These are phyloP conservation scores for Metaphire vulgaris DNA, from an alignment of 1,140 invertebrate genomes.

Conservation along the genomic window DNA sequence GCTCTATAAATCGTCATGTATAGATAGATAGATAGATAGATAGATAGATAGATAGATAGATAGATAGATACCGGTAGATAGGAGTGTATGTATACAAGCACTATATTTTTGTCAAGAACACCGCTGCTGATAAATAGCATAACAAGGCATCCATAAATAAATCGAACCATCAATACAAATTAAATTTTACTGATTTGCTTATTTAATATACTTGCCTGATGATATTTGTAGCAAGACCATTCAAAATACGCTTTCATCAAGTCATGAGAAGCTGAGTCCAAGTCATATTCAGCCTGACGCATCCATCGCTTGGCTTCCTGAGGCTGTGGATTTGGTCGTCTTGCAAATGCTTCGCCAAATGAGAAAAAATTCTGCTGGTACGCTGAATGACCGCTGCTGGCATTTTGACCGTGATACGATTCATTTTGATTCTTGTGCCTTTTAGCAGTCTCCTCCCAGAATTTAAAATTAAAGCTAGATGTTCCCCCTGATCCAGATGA, in stretches of 20 bases:
- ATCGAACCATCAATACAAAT: too few species aligned
- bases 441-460: neutral
- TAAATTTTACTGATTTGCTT: too few species aligned
- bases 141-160: too few species aligned
- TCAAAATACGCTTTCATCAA: constrained; percentile 17
- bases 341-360: neutral
- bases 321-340: constrained; percentile 18
- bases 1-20: too few species aligned
- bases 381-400: too few species aligned
- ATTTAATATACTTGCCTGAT: constrained; percentile 18
- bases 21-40: too few species aligned
- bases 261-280: constrained; percentile 27
- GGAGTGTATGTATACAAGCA: too few species aligned
- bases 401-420: neutral
- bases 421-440: neutral
- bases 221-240: constrained; percentile 31
- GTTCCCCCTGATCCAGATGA: too few species aligned
- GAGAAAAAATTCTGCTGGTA: neutral
- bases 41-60: too few species aligned
- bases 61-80: too few species aligned
- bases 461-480: neutral
- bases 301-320: constrained; percentile 28
- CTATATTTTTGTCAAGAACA: too few species aligned
- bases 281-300: constrained; percentile 26
- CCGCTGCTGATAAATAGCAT: too few species aligned